A percentile compares a stretch with the other conserved stretches of the same genome.
Evolutionary conservation across 2,797 vertebrate genomes (phyloP).

Genomic region (Cossypha caffra): DNA sequence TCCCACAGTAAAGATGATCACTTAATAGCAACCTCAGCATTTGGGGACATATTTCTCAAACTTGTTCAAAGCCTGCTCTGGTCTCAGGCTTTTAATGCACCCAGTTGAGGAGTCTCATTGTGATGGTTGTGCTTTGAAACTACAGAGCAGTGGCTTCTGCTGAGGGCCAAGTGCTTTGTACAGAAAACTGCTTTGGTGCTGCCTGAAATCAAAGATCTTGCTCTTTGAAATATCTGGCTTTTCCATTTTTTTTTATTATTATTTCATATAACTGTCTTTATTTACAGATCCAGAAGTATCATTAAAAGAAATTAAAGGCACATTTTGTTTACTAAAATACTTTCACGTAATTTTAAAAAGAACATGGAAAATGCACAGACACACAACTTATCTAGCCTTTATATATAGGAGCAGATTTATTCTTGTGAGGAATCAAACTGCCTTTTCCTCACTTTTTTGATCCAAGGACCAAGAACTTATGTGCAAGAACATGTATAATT

Average conservation of each 20-base stretch:
- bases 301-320: neutral
- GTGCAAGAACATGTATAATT: neutral
- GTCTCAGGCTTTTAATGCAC: neutral
- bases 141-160: neutral
- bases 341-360: neutral
- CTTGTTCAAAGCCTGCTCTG: neutral
- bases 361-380: neutral
- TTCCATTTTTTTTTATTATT: neutral
- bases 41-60: neutral
- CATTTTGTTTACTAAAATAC: neutral
- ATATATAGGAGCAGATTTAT: neutral
- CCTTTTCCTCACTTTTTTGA: neutral
- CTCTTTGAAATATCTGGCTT: neutral
- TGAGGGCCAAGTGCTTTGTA: neutral
- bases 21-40: accelerated
- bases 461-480: neutral
- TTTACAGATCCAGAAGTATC: neutral
- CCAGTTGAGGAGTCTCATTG: neutral
- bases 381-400: neutral
- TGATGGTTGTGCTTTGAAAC: neutral
- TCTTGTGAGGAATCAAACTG: neutral
- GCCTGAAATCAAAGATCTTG: neutral
- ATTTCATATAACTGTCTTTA: neutral
- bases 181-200: neutral
- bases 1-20: neutral